A percentile compares a stretch with the other conserved stretches of the same genome.
Evolutionary conservation across 2,888 invertebrate genomes (phyloP).

Genomic region (Erannis defoliaria): DNA sequence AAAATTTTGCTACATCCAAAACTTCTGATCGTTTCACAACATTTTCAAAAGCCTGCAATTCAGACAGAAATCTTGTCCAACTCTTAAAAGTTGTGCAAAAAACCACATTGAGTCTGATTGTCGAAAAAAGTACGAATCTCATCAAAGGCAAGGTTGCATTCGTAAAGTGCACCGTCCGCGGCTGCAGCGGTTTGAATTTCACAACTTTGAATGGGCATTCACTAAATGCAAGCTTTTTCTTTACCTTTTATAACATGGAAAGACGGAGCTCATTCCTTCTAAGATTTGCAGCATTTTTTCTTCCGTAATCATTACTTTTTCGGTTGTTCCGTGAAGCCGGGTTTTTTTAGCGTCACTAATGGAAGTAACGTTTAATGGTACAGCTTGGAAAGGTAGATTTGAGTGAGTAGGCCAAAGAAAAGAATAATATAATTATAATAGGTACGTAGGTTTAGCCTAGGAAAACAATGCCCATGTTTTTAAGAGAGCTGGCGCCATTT

Average conservation of each 20-base stretch:
- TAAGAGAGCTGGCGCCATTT: no score
- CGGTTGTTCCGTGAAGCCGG: slow-evolving; percentile 45
- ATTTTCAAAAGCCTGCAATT: slow-evolving; percentile 46
- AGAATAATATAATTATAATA: no score
- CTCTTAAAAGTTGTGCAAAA: slow-evolving; percentile 53
- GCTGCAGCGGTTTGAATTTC: slow-evolving; percentile 75
- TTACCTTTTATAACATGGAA: slow-evolving; percentile 80
- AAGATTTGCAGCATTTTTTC: slow-evolving; percentile 65
- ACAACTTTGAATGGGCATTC: slow-evolving; percentile 81
- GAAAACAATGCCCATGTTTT: no score
- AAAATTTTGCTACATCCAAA: no score
- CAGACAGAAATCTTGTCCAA: slow-evolving; percentile 51
- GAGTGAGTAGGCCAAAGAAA: no score
- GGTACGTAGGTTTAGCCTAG: no score
- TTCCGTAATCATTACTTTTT: slow-evolving; percentile 72
- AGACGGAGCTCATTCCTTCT: slow-evolving; percentile 79
- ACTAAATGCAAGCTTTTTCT: slow-evolving; percentile 81
- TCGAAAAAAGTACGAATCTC: slow-evolving; percentile 76
- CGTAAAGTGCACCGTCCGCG: slow-evolving; percentile 74
- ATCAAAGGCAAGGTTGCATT: slow-evolving; percentile 78
- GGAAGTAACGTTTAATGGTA: slow-evolving; percentile 47
- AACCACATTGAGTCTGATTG: slow-evolving; percentile 72
- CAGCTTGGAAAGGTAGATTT: slow-evolving; percentile 28
- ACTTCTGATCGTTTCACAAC: slow-evolving; percentile 36
- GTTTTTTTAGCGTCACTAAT: slow-evolving; percentile 47